phyloP scores from a whole-genome alignment of 2,113 vertebrate genomes.

The Rhizomys pruinosus region DNA sequence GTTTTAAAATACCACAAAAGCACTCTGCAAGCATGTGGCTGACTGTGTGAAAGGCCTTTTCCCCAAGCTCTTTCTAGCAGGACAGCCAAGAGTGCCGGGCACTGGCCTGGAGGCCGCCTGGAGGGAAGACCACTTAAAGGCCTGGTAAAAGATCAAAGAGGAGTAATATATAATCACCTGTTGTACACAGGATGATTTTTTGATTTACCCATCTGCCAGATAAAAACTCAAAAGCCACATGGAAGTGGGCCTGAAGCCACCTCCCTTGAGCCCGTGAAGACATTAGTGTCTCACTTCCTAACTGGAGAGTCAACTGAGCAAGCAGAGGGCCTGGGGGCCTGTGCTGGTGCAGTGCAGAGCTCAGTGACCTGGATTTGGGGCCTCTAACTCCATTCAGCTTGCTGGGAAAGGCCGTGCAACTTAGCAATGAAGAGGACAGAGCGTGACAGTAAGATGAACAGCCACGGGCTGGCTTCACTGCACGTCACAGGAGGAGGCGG shows the following conservation, averaged over 20 bases:
- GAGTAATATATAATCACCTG: background rate
- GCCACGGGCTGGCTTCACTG: rapidly evolving
- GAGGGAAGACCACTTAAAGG: no score
- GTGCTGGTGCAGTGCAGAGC: rapidly evolving
- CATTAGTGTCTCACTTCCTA: rapidly evolving
- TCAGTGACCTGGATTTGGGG: background rate
- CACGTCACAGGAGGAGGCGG: background rate
- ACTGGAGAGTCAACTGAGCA: rapidly evolving
- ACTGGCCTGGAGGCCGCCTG: background rate
- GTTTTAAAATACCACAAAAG: rapidly evolving
- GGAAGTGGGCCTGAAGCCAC: background rate
- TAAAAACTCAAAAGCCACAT: background rate
- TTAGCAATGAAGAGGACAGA: rapidly evolving
- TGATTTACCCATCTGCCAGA: background rate
- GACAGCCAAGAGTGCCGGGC: rapidly evolving
- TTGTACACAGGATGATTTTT: rapidly evolving
- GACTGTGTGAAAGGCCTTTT: no score
- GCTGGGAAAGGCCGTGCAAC: background rate
- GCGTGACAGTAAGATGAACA: no score
- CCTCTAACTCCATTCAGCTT: background rate
- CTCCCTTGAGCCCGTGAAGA: rapidly evolving
- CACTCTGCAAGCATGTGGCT: rapidly evolving
- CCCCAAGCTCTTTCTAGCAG: background rate
- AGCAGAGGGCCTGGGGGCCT: background rate
- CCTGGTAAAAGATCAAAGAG: background rate